A percentile compares a stretch with the other conserved stretches of the same genome.
These are phyloP conservation scores for Drosophila ficusphila DNA, from an alignment of 1,140 invertebrate species.

Conservation along the genomic window DNA sequence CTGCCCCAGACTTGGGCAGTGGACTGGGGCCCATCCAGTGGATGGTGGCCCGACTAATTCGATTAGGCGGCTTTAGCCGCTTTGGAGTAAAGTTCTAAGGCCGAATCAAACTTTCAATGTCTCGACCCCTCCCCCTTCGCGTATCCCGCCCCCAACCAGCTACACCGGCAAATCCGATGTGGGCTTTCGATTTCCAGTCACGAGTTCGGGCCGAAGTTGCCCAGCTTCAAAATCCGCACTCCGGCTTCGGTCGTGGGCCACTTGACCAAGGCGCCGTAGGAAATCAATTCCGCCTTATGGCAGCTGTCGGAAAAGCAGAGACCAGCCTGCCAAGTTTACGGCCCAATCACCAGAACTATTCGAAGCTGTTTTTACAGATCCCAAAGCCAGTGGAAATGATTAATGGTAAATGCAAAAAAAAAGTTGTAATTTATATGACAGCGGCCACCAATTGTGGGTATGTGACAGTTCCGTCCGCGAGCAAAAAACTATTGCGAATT, in stretches of 20 bases:
- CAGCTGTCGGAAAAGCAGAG: constrained; percentile 40
- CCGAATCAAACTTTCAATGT: constrained; percentile 39
- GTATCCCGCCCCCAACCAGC: neutral
- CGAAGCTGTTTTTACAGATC: constrained; percentile 4
- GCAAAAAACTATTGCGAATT: constrained; percentile 2
- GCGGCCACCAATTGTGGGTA: constrained; percentile 47
- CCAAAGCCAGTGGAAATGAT: constrained; percentile 30
- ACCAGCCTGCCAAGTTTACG: constrained; percentile 27
- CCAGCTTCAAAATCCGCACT: constrained; percentile 7
- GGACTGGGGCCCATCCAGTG: no score
- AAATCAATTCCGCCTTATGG: constrained; percentile 36
- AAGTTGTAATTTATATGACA: constrained; percentile 56
- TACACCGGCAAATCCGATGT: constrained; percentile 48
- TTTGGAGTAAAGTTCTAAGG: constrained; percentile 35
- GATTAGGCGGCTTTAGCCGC: constrained; percentile 29
- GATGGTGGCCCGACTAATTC: constrained; percentile 17
- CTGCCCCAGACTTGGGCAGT: constrained; percentile 5
- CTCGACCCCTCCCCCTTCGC: constrained; percentile 1
- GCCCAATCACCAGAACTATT: constrained; percentile 6
- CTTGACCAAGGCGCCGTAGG: constrained; percentile 32
- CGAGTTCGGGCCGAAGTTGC: constrained; percentile 49
- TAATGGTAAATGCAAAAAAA: constrained; percentile 52
- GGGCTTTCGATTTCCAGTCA: constrained; percentile 75
- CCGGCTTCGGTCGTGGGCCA: constrained; percentile 41
- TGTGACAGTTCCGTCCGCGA: neutral